Percentiles rank a stretch among this genome's conserved stretches.
Conservation (phyloP, 1,140 invertebrate species). For the Hyphantria cunea region DNA sequence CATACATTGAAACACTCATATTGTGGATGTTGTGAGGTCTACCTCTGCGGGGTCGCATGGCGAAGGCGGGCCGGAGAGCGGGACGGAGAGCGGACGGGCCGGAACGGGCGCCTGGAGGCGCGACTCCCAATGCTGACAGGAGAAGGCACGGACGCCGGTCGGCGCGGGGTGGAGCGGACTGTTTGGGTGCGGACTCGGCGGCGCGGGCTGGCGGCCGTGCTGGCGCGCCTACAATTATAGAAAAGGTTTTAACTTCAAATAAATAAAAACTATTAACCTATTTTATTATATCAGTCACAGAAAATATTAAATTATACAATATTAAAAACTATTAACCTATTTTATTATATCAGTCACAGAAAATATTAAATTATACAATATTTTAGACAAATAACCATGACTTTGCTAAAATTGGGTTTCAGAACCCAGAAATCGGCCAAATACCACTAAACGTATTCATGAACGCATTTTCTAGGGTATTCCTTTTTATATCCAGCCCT, state of each 20-base stretch:
- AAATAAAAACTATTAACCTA: too few relatives aligned
- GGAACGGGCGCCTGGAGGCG: slow-evolving; percentile 58
- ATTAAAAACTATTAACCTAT: too few relatives aligned
- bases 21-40: slow-evolving; percentile 27
- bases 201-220: slow-evolving; percentile 75
- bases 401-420: too few relatives aligned
- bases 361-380: too few relatives aligned
- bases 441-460: too few relatives aligned
- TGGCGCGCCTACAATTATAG: slow-evolving; percentile 64
- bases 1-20: slow-evolving; percentile 14
- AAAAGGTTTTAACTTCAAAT: background rate
- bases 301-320: too few relatives aligned
- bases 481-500: too few relatives aligned
- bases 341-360: too few relatives aligned
- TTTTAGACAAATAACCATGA: too few relatives aligned
- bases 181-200: slow-evolving; percentile 62
- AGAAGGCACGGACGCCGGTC: slow-evolving; percentile 77
- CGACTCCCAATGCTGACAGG: slow-evolving; percentile 80
- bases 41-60: slow-evolving; percentile 74
- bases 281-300: too few relatives aligned
- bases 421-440: too few relatives aligned
- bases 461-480: too few relatives aligned
- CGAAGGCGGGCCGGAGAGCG: slow-evolving; percentile 54
- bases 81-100: slow-evolving; percentile 49
- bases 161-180: slow-evolving; percentile 66